Conservation (phyloP, 2,113 vertebrate genomes). For the Melanotaenia duboulayi region DNA sequence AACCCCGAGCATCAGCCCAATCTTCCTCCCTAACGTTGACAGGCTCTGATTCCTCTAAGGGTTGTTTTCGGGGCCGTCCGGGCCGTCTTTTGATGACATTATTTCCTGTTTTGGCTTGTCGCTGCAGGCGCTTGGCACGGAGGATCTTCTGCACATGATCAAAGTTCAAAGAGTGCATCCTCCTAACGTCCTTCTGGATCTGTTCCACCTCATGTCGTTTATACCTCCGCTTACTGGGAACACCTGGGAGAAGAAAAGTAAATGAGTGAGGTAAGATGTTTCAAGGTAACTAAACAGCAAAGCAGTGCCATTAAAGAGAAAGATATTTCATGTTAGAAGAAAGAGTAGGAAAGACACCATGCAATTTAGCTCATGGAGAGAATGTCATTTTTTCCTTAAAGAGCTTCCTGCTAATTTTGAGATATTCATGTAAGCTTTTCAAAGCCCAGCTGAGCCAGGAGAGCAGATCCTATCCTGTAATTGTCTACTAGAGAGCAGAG, state of each 20-base stretch:
- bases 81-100: constrained; percentile 95
- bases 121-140: constrained; percentile 97
- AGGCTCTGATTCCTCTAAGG: constrained; percentile 81
- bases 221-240: constrained; percentile 86
- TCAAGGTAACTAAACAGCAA: constrained; percentile 47
- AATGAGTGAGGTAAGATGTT: constrained; percentile 36
- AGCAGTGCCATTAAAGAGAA: constrained; percentile 30
- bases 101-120: constrained; percentile 99
- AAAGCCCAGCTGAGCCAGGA: constrained; percentile 85
- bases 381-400: constrained; percentile 62
- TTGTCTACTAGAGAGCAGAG: constrained; percentile 80
- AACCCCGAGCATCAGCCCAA: constrained; percentile 59
- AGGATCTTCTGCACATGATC: constrained; percentile 99
- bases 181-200: constrained; percentile 94
- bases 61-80: constrained; percentile 93
- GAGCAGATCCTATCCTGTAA: constrained; percentile 81
- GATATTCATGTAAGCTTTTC: constrained; percentile 81
- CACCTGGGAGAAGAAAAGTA: constrained; percentile 68
- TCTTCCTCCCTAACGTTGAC: constrained; percentile 60
- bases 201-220: constrained; percentile 93
- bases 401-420: constrained; percentile 83
- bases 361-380: constrained; percentile 64
- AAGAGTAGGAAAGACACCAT: constrained; percentile 58
- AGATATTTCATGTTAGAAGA: constrained; percentile 28
- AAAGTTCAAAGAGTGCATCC: constrained; percentile 96